These are phyloP conservation scores for Helobdella robusta DNA, from an alignment of 2,888 invertebrate genomes.

Conservation along the genomic window DNA sequence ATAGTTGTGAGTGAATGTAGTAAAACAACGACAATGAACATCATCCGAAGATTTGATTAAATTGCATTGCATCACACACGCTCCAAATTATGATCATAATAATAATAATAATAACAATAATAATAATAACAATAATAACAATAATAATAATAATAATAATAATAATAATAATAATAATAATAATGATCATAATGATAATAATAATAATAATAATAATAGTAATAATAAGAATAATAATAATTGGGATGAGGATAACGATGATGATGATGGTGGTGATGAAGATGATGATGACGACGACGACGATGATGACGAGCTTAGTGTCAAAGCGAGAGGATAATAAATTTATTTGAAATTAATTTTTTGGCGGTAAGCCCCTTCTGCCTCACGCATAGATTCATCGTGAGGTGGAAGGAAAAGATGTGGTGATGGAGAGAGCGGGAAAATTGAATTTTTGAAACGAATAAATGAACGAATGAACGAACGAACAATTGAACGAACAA, in stretches of 20 bases:
- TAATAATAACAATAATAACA: neutral
- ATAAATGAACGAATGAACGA: neutral
- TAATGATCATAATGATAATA: neutral
- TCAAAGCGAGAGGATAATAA: no score
- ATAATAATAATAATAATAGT: neutral
- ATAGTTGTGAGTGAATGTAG: neutral
- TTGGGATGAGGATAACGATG: conserved; percentile 12
- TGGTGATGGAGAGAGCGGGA: no score
- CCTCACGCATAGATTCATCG: no score
- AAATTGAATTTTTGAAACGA: no score
- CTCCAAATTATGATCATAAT: neutral
- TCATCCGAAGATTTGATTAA: neutral
- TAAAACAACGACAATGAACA: neutral
- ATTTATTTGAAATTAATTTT: no score
- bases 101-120: neutral
- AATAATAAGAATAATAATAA: neutral
- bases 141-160: neutral
- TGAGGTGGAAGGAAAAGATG: no score
- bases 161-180: neutral
- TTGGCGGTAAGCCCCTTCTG: no score
- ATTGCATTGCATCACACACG: neutral
- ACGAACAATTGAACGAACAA: neutral
- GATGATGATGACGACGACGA: conserved; percentile 6
- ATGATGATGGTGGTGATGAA: conserved; percentile 6
- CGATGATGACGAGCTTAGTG: no score